A percentile compares a stretch with the other conserved stretches of the same genome.
Evolutionary conservation across 2,113 vertebrate genomes (phyloP).

Genomic region (Brienomyrus brachyistius): DNA sequence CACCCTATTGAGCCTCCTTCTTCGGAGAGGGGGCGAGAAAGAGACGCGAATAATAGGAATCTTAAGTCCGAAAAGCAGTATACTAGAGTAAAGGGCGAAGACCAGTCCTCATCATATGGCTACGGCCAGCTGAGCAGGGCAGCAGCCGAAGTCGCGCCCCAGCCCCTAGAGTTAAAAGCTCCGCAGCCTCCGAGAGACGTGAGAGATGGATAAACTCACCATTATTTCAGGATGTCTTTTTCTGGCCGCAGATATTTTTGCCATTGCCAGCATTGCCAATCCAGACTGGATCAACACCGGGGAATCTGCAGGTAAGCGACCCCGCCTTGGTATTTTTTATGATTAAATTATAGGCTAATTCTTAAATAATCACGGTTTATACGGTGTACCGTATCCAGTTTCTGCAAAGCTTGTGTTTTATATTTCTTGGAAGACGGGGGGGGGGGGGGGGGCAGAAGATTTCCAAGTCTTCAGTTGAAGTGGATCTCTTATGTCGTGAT

Average conservation of each 20-base stretch:
- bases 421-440: not conserved
- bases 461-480: not conserved
- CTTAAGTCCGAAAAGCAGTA: conserved; percentile 8
- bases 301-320: conserved; percentile 73
- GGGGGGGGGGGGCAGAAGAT: not conserved
- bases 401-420: not conserved
- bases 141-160: not conserved
- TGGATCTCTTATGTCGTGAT: not conserved
- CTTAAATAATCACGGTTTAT: not conserved
- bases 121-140: not conserved
- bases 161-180: not conserved
- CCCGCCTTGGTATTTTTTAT: not conserved
- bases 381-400: not conserved
- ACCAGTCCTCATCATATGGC: not conserved
- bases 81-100: not conserved
- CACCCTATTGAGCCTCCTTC: conserved; percentile 34
- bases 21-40: conserved; percentile 24
- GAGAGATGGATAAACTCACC: conserved; percentile 90
- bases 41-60: conserved; percentile 17
- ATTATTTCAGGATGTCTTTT: conserved; percentile 95
- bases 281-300: conserved; percentile 96
- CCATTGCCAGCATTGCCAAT: conserved; percentile 89
- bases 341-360: not conserved
- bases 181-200: conserved; percentile 38
- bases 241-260: conserved; percentile 89